Evolutionary conservation across 2,888 invertebrate genomes (phyloP), one percentile per base, ranked within the genome.

Genomic region (Charanyca ferruginea): DNA sequence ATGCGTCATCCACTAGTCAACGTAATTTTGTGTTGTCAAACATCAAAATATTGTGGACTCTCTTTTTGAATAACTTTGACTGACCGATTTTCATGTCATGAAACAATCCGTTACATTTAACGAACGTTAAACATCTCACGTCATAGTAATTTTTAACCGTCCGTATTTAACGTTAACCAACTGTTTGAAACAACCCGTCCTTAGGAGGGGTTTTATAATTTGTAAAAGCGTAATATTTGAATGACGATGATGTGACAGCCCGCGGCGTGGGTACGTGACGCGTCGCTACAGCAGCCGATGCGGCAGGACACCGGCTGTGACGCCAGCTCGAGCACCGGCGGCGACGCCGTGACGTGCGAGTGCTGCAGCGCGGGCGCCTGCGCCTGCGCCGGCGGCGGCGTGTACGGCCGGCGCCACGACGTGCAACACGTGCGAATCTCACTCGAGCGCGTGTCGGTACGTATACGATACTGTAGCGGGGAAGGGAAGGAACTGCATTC

Each of bases 281-380:
- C 69, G 66, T 38, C 55, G 44, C 73, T 77, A 60, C 89, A 87
- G 77, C 70, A 60, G 18, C 85, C 87, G 23, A 42, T 9, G 65
- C 84, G 84, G 6, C 57, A 75, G 25, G 81, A 84, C 61, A 78
- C 57, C 9, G 35, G n/a, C 57, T 41, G 64, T 11, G 65, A 45
- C 35, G 47, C 75, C 13, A 57, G 66, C 60, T 69, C 79, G 67
- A 16, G 55, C 42, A 44, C 45, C 74, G 8, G n/a, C n/a, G 42
- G 62, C 55, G 66, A 71, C 22, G 63, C 57, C n/a, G n/a, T n/a
- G n/a, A n/a, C n/a, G 42, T 32, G 32, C 61, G 79, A 53, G 8
- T 25, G n/a, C 57, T 35, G 62, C 13, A 63, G 42, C 35, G 47
- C 74, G 9, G 55, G 66, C 60, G 70, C 79, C 66, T 16, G 54